Percentiles rank a stretch among this genome's conserved stretches.
phyloP scores from a whole-genome alignment of 2,113 vertebrate species.

The Loxodonta africana region DNA sequence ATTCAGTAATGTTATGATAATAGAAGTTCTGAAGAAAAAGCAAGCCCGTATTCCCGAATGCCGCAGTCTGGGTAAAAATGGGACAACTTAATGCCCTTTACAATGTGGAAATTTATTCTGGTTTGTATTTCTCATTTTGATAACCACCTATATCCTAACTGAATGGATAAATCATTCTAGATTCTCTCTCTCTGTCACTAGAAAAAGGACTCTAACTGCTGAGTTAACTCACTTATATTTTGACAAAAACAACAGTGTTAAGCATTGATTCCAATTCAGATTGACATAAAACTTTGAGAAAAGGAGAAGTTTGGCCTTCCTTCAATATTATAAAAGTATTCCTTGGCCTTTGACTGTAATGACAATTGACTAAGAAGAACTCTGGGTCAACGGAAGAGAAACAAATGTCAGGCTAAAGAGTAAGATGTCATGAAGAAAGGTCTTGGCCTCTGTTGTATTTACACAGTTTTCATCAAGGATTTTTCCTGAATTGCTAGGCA shows the following conservation, averaged over 20 bases:
- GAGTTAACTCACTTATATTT: background rate
- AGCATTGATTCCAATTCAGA: background rate
- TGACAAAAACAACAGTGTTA: background rate
- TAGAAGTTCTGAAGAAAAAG: background rate
- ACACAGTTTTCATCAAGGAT: background rate
- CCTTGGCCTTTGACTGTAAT: background rate
- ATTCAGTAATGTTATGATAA: background rate
- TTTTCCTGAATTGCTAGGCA: constrained; percentile 50
- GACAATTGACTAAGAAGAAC: background rate
- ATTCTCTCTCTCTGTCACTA: background rate
- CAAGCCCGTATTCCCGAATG: background rate
- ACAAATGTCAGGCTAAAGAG: background rate
- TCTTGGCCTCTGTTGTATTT: background rate
- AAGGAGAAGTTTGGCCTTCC: background rate
- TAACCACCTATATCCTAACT: background rate
- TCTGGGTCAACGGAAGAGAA: background rate
- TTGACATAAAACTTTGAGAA: background rate
- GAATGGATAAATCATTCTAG: background rate
- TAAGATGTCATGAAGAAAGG: background rate
- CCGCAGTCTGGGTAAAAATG: background rate
- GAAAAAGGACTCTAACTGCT: background rate
- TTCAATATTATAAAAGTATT: background rate
- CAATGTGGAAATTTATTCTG: background rate
- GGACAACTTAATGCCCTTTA: background rate
- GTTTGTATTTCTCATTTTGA: background rate